Evolutionary conservation across 2,888 invertebrate genomes (phyloP).

Genomic region (Himalopsyche anomala): DNA sequence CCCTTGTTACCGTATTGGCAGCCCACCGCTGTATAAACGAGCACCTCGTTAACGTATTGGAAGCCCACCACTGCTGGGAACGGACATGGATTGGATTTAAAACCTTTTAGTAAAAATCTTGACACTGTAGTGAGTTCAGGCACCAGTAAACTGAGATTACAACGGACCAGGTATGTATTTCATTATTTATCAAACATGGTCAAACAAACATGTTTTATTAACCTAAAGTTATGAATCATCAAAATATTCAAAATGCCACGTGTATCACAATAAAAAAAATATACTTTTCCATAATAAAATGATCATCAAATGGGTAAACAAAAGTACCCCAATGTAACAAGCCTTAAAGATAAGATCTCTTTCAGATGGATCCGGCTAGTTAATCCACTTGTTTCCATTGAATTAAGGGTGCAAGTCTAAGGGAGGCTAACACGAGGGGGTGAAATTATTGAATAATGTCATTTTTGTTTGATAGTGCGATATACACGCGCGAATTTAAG

Average conservation of each 20-base stretch:
- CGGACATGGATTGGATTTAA: too few species aligned
- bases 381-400: constrained; percentile 21
- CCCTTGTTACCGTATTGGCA: too few species aligned
- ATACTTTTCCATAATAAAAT: not conserved
- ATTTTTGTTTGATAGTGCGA: not conserved
- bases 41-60: too few species aligned
- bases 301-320: not conserved
- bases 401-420: not conserved
- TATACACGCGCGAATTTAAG: too few species aligned
- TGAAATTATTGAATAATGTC: constrained; percentile 1
- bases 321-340: not conserved
- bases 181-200: too few species aligned
- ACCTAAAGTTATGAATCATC: not conserved
- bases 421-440: not conserved
- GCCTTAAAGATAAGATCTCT: not conserved
- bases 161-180: too few species aligned
- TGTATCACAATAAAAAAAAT: not conserved
- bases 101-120: too few species aligned
- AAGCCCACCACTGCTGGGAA: too few species aligned
- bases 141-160: too few species aligned
- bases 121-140: too few species aligned
- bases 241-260: not conserved
- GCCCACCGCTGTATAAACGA: too few species aligned
- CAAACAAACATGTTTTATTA: too few species aligned
- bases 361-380: not conserved